Base-by-base conservation (phyloP, 2,113 vertebrate genomes). In the Caranx ignobilis region DNA sequence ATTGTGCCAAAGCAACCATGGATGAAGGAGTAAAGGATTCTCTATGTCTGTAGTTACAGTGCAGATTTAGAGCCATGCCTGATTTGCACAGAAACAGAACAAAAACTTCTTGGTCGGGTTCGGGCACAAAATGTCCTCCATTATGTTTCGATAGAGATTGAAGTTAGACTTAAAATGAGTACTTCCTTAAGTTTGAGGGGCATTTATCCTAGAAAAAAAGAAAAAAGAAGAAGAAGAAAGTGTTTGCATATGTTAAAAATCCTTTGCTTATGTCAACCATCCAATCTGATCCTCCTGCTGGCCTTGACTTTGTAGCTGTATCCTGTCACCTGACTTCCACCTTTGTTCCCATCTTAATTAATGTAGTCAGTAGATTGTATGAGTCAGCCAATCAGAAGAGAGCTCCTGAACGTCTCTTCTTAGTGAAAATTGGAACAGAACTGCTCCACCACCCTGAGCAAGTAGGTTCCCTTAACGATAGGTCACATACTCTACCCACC, bases 1-100 rank as follows among this genome's bases (percentile, higher is more conserved):
- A 68, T 74, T 71, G 60, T 60, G 62, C 52, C 60, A 74, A 50
- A 81, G 60, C 67, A 45, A 66, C 59, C 66, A 35, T 31, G 61
- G 75, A 68, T 47, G 64, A 54, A 21, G 8, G 52, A 56, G 45
- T 60, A 19, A 71, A n/a, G 34, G 37, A 41, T 57, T 65, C 16
- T 60, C 21, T 54, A 31, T 41, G 39, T 70, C 11, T 50, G 66
- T 35, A 61, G 32, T 50, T 50, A 37, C 26, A 41, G 1, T 52
- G 64, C n/a, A 35, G 18, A 50, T 50, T 60, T 55, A 56, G 39
- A 63, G 41, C 9, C 31, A 2, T 12, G 45, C 5, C 43, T 32
- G 35, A 74, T 67, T 37, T 21, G 18, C 48, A 50, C 48, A 50
- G 48, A 9, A 50, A 50, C n/a, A 21, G 52, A n/a, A 21, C 19